phyloP scores from a whole-genome alignment of 2,113 vertebrate genomes.

The Meleagris gallopavo region DNA sequence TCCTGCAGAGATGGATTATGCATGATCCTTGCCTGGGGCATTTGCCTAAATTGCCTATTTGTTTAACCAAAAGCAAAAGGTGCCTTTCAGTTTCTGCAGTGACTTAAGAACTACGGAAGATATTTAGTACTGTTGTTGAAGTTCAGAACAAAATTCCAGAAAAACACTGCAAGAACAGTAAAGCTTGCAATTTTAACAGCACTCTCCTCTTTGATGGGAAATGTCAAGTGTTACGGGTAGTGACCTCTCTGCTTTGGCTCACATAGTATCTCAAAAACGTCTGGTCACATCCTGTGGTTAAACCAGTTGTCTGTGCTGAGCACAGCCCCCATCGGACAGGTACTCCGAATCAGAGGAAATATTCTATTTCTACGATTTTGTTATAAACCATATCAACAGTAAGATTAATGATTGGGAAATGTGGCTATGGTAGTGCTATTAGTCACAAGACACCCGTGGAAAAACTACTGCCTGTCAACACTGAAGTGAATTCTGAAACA shows the following conservation, averaged over 20 bases:
- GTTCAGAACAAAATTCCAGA: neutral
- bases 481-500: neutral
- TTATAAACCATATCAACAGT: neutral
- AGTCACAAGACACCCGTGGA: neutral
- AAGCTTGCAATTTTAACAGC: neutral
- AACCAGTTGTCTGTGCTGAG: neutral
- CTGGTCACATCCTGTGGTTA: neutral
- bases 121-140: neutral
- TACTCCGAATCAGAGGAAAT: neutral
- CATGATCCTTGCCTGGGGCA: neutral
- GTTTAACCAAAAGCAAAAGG: neutral
- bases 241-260: neutral
- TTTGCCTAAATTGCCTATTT: neutral
- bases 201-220: fast-evolving
- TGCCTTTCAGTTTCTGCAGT: neutral
- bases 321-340: neutral
- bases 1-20: neutral
- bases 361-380: neutral
- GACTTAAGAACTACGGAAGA: neutral
- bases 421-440: neutral
- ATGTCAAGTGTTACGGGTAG: neutral
- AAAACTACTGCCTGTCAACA: neutral
- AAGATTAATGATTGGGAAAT: neutral
- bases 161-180: neutral
- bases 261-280: neutral